Conservation (phyloP, 2,797 vertebrate genomes). For the Gila robusta region DNA sequence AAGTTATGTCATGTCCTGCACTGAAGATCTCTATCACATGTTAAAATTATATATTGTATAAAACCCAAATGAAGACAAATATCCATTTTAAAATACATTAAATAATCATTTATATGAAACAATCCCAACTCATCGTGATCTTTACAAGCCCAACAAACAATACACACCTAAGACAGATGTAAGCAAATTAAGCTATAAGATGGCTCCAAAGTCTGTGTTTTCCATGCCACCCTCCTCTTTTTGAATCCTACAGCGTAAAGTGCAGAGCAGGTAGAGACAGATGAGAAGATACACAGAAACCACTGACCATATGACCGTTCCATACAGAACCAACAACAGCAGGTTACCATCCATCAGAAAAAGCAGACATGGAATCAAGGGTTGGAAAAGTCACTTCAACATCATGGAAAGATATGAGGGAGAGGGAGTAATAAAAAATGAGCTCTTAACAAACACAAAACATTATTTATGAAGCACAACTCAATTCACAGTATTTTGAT, state of each 20-base stretch:
- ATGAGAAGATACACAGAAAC: slow-evolving; percentile 60
- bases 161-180: background rate
- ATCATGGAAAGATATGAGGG: background rate
- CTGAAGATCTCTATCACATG: too few relatives aligned
- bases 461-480: too few relatives aligned
- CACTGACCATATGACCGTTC: slow-evolving; percentile 57
- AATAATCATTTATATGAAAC: background rate
- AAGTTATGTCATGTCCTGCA: background rate
- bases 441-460: too few relatives aligned
- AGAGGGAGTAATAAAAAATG: background rate
- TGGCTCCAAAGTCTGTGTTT: slow-evolving; percentile 45
- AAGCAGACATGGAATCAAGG: background rate
- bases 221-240: slow-evolving; percentile 41
- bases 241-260: slow-evolving; percentile 38
- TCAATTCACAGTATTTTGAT: too few relatives aligned
- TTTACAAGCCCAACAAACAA: background rate
- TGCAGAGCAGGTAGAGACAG: slow-evolving; percentile 53
- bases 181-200: slow-evolving; percentile 25
- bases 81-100: background rate
- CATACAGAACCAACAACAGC: slow-evolving; percentile 47
- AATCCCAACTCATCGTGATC: background rate
- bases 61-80: background rate
- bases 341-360: slow-evolving; percentile 54
- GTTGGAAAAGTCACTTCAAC: background rate
- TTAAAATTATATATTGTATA: background rate